These are phyloP conservation scores for Limnephilus lunatus DNA, from an alignment of 2,888 invertebrate species.

Conservation along the genomic window DNA sequence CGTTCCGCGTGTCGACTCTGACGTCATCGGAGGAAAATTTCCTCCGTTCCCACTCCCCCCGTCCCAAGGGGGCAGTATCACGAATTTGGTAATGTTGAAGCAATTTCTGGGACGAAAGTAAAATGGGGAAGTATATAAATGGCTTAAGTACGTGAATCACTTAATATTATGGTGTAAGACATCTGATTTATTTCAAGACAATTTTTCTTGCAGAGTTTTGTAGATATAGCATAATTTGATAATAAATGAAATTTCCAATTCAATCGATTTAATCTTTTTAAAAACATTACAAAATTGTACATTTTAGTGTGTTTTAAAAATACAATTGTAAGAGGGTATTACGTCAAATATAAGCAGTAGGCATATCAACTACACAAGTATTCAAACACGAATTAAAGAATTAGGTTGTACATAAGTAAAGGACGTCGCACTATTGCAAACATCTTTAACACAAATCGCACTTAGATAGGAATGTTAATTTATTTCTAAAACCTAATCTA, in stretches of 20 bases:
- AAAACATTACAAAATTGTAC: no score
- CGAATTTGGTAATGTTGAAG: conserved; percentile 59
- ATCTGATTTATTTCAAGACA: neutral
- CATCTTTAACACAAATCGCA: no score
- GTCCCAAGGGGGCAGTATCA: conserved; percentile 53
- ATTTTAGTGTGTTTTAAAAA: no score
- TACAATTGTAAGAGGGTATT: no score
- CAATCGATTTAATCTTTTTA: no score
- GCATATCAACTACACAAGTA: no score
- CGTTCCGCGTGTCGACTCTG: conserved; percentile 46
- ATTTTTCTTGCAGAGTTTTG: neutral
- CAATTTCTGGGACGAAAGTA: conserved; percentile 50
- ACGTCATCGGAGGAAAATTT: conserved; percentile 58
- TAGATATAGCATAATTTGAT: neutral
- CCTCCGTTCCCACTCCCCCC: neutral
- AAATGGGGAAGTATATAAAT: conserved; percentile 37
- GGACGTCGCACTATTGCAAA: no score
- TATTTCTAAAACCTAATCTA: no score
- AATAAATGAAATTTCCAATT: neutral
- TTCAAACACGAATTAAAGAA: no score
- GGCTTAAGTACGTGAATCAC: conserved; percentile 41
- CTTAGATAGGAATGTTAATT: no score
- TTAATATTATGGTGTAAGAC: conserved; percentile 5
- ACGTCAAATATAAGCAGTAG: no score
- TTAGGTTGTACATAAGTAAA: no score